These are phyloP conservation scores for Melieria crassipennis DNA, from an alignment of 2,888 invertebrate species.

Conservation along the genomic window DNA sequence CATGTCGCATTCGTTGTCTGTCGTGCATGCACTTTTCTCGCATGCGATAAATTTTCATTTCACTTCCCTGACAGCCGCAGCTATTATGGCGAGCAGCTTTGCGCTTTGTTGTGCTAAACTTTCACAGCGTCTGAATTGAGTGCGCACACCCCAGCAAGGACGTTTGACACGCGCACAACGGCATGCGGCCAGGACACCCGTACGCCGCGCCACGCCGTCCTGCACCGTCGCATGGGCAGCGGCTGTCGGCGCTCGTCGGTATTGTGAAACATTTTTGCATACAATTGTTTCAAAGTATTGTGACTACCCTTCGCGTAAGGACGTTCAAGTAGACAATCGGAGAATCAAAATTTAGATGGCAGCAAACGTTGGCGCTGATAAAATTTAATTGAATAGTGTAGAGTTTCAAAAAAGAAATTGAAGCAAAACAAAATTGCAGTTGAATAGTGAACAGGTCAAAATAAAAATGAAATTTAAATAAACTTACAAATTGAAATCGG, in stretches of 20 bases:
- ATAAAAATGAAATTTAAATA: not conserved
- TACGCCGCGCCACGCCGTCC: constrained; percentile 30
- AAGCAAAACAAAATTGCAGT: not conserved
- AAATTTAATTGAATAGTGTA: not conserved
- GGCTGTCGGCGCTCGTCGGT: constrained; percentile 1
- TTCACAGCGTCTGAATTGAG: no score
- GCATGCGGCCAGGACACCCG: constrained; percentile 32
- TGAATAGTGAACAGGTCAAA: not conserved
- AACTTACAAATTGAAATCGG: not conserved
- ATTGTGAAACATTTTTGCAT: constrained; percentile 32
- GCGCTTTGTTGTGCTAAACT: no score
- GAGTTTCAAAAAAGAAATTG: not conserved
- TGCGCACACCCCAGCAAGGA: constrained; percentile 48
- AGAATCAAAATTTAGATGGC: not conserved
- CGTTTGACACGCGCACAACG: constrained; percentile 56
- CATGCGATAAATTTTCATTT: not conserved
- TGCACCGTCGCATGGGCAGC: constrained; percentile 26
- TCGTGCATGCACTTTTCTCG: not conserved
- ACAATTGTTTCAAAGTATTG: constrained; percentile 51
- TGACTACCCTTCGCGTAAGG: constrained; percentile 53
- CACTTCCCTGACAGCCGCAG: no score
- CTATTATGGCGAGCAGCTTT: no score
- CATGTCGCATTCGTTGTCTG: not conserved
- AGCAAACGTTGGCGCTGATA: not conserved
- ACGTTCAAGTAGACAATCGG: constrained; percentile 34